Percentiles rank a stretch among this genome's conserved stretches.
Evolutionary conservation across 2,888 invertebrate genomes (phyloP).

Genomic region (Saturnia pavonia): DNA sequence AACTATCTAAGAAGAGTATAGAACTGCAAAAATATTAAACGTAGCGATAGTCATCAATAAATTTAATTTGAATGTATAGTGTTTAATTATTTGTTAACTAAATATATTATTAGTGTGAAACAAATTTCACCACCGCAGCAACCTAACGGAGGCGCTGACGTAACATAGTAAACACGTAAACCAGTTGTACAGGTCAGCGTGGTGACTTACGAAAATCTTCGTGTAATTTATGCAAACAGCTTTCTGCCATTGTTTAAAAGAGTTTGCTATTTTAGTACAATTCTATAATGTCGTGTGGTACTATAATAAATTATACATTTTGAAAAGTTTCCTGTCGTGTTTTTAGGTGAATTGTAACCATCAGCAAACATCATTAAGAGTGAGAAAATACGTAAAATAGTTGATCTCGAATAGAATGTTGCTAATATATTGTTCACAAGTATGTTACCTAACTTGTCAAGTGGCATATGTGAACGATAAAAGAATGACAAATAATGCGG

Average conservation of each 20-base stretch:
- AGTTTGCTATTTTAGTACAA: constrained; percentile 10
- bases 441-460: too few species aligned
- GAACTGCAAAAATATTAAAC: not conserved
- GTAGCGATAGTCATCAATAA: not conserved
- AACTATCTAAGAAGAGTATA: too few species aligned
- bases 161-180: constrained; percentile 6
- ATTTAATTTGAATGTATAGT: not conserved
- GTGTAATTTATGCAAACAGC: constrained; percentile 9
- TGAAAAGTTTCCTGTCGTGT: not conserved
- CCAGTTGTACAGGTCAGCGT: constrained; percentile 9
- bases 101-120: constrained; percentile 5
- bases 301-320: not conserved
- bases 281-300: not conserved
- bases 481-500: too few species aligned
- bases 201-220: constrained; percentile 16
- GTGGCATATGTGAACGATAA: too few species aligned
- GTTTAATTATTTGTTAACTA: not conserved
- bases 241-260: constrained; percentile 20
- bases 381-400: too few species aligned
- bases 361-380: too few species aligned
- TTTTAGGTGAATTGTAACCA: too few species aligned
- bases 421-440: too few species aligned
- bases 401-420: too few species aligned
- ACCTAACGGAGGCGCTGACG: not conserved
- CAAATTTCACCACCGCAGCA: not conserved